Base-by-base conservation (phyloP, 2,113 vertebrate species). In the Lathamus discolor region DNA sequence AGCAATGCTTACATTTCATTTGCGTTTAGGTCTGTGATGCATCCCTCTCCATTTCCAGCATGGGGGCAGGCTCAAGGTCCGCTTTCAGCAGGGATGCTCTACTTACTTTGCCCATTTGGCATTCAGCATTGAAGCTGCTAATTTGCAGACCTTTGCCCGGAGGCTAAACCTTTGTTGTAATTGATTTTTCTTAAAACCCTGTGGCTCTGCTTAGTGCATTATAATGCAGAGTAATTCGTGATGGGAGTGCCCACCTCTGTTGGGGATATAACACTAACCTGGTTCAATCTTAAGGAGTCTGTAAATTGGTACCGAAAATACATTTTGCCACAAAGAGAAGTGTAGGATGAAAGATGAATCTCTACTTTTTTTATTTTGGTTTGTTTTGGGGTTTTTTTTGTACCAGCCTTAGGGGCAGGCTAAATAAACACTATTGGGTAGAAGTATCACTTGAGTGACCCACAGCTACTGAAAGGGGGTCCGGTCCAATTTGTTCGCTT, bases 111-210 rank as follows among this genome's bases (percentile, higher is more conserved):
- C 63, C 41, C 29, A 2, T 23, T 63, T 70, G 51, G 76, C 49
- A 41, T 91, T 80, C 76, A 39, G 41, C 57, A 44, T 5, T 57
- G 74, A 83, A 85, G 74, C 84, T 83, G 78, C 76, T 92, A 51
- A 90, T 93, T 93, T 86, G 86, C 61, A 78, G 82, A 82, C 66
- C 64, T 84, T 92, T 81, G 77, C 77, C 83, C 83, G 76, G 73
- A 77, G 84, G 78, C 55, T 69, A 68, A 95, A 90, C 23, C 55
- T 85, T 61, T 83, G 61, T 82, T 85, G 82, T 86, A 27, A 72
- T 67, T 89, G 90, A 62, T 95, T 94, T 94, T 94, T 85, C 52
- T 19, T 49, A 82, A 91, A 83, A 62, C 61, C 69, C 73, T 27
- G 1, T 8, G n/a, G 55, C 76, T 92, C 46, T 29, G 39, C 35